A percentile compares a stretch with the other conserved stretches of the same genome.
Conservation (phyloP, 2,888 invertebrate genomes). For the Epinotia ramella region DNA sequence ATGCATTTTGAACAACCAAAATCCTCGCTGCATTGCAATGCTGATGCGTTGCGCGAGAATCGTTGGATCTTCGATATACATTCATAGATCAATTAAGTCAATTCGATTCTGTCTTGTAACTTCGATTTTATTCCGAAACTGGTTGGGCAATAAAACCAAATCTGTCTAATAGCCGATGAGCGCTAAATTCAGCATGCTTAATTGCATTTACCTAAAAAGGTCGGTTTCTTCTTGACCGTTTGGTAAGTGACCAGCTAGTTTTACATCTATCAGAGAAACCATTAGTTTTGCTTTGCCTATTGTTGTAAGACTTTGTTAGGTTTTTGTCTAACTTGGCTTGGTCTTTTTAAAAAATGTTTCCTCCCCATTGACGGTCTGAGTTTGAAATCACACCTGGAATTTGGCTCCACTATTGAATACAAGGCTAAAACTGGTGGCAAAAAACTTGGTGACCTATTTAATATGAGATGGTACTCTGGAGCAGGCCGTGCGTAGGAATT, state of each 20-base stretch:
- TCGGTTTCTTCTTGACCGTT: background rate
- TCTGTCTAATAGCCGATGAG: constrained; percentile 10
- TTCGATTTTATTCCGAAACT: constrained; percentile 3
- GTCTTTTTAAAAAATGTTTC: no score
- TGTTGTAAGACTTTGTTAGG: no score
- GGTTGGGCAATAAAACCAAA: constrained; percentile 25
- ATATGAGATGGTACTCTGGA: background rate
- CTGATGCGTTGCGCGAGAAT: no score
- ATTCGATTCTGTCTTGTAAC: constrained; percentile 26
- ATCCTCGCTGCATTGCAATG: no score
- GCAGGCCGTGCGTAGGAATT: no score
- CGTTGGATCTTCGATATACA: background rate
- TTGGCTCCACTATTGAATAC: background rate
- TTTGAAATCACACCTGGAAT: background rate
- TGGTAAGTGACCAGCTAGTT: background rate
- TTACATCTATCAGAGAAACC: no score
- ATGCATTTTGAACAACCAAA: no score
- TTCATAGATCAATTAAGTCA: constrained; percentile 4
- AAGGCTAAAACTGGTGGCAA: background rate
- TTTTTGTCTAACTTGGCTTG: no score
- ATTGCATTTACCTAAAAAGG: constrained; percentile 10
- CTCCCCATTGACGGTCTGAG: no score
- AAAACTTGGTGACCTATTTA: background rate
- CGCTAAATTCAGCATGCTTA: background rate
- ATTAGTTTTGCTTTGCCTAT: no score